Conservation (phyloP, 2,888 invertebrate species). For the Sinotaia quadrata region DNA sequence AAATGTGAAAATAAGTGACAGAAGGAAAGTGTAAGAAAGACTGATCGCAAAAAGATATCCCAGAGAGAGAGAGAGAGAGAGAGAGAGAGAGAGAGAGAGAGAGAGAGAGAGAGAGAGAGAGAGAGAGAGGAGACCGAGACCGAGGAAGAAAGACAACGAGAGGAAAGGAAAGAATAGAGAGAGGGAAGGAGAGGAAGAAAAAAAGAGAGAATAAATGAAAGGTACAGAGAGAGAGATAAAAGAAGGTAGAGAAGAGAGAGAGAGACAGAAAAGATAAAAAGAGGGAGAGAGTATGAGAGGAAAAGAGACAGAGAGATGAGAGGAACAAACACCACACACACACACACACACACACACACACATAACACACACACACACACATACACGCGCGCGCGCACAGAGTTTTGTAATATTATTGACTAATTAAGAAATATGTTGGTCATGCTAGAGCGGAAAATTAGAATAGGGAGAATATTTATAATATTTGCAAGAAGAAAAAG, state of each 20-base stretch:
- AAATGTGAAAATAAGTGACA: too few species aligned
- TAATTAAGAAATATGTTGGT: background rate
- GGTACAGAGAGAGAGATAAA: background rate
- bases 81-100: too few species aligned
- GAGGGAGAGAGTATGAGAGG: slow-evolving; percentile 1
- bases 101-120: too few species aligned
- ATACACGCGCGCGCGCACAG: slow-evolving; percentile 1
- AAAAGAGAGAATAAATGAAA: slow-evolving; percentile 5
- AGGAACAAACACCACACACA: too few species aligned
- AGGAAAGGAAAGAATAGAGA: slow-evolving; percentile 1
- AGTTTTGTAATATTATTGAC: background rate
- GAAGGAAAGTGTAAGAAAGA: too few species aligned
- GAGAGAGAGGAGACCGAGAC: background rate
- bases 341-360: slow-evolving; percentile 4
- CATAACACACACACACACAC: slow-evolving; percentile 5
- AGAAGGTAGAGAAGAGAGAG: background rate
- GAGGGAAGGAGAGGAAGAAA: slow-evolving; percentile 5
- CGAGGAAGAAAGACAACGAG: background rate
- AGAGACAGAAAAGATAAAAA: background rate
- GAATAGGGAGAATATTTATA: too few species aligned
- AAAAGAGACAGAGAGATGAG: background rate
- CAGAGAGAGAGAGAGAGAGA: too few species aligned
- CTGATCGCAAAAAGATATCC: too few species aligned
- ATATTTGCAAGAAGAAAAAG: too few species aligned
- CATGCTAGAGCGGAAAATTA: too few species aligned